Base-by-base conservation (phyloP, 2,797 vertebrate species). In the Loriculus beryllinus region DNA sequence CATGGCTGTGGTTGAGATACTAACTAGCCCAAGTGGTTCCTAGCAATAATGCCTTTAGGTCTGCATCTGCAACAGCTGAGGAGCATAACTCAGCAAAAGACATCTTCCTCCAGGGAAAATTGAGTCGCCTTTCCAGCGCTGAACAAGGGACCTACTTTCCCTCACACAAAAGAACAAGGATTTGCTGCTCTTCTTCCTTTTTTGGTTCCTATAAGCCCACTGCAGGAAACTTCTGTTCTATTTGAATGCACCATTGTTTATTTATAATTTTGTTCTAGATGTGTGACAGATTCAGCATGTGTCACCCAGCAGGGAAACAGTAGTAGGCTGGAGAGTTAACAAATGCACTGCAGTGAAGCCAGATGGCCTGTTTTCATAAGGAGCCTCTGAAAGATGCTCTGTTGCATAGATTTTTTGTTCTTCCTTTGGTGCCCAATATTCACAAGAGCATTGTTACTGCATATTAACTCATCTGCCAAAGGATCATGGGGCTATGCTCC, bases 191-290 rank as follows among this genome's bases (percentile, higher is more conserved):
- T 48, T 29, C 57, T 86, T 84, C 5, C 5, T 1, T 33, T 91
- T 87, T 89, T 54, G 72, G 31, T 88, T 89, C 51, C 83, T 86
- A 20, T 23, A 69, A 82, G 39, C 80, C 81, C 79, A 35, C 79
- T 79, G 35, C 2, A 0, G 31, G 22, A 80, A 81, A 94, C 23
- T 83, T 86, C 79, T 93, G 72, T 81, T 95, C 74, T 94, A 90
- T 91, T 94, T 90, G 91, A 96, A 93, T 81, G 72, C 63, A 40
- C 63, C 40, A 79, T 94, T 95, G 94, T 72, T 96, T 95, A 95
- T 96, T 96, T 94, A 94, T 95, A 94, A 93, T 93, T 97, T 91
- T 86, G 72, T 94, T 62, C 91, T 95, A 96, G 76, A 67, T 90
- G 57, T 93, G 70, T 94, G 95, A 89, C 93, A 96, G 90, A 95